Evolutionary conservation across 2,797 vertebrate genomes (phyloP).

Genomic region (Columba guinea): DNA sequence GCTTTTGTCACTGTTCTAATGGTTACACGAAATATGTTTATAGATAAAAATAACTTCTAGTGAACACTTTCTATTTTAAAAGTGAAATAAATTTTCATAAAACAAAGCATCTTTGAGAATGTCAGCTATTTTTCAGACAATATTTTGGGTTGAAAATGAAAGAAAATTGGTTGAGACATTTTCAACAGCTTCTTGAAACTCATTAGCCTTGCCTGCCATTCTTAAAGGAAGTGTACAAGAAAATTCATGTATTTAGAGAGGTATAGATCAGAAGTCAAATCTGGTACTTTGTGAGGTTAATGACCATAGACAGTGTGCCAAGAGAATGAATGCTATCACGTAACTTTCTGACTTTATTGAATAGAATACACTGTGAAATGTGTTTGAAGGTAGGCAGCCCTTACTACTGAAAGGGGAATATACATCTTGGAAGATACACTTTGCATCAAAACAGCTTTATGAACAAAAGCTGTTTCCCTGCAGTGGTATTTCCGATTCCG

Average conservation of each 20-base stretch:
- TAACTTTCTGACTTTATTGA: neutral
- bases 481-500: neutral
- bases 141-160: neutral
- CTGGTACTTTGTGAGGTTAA: neutral
- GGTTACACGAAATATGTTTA: neutral
- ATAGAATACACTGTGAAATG: neutral
- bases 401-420: neutral
- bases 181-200: neutral
- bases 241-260: neutral
- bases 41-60: neutral
- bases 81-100: neutral
- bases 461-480: constrained; percentile 10
- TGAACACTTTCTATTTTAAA: neutral
- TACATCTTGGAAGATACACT: neutral
- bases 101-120: neutral
- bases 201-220: neutral
- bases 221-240: neutral
- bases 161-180: neutral
- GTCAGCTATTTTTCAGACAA: neutral
- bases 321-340: neutral
- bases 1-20: neutral
- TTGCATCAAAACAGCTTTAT: constrained; percentile 8
- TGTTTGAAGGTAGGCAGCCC: neutral
- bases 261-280: neutral
- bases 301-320: neutral